A percentile compares a stretch with the other conserved stretches of the same genome.
phyloP scores from a whole-genome alignment of 2,113 vertebrate species.

The Noctilio leporinus region DNA sequence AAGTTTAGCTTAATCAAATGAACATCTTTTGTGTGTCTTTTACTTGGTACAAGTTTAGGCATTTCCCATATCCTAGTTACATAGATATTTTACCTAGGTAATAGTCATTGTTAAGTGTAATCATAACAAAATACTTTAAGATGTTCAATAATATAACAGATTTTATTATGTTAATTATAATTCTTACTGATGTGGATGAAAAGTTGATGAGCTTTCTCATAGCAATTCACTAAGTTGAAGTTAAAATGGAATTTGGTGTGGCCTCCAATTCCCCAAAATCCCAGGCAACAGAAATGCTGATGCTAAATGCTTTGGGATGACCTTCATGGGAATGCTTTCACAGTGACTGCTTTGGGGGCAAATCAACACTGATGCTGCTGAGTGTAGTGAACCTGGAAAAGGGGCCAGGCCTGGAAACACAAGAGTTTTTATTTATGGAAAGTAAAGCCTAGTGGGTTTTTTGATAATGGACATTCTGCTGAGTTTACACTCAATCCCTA shows the following conservation, averaged over 20 bases:
- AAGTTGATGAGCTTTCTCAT: not conserved
- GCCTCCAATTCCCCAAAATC: not conserved
- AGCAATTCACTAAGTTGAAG: not conserved
- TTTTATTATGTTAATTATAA: not conserved
- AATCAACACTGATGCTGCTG: no score
- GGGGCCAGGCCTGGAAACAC: not conserved
- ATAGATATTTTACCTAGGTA: not conserved
- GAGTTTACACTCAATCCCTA: not conserved
- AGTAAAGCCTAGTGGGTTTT: not conserved
- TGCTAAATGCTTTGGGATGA: not conserved
- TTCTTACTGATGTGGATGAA: not conserved
- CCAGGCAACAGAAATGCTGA: not conserved
- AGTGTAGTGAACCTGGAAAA: not conserved
- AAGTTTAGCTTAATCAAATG: conserved; percentile 32
- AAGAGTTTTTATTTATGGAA: not conserved
- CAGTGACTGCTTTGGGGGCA: no score
- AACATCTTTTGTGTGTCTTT: not conserved
- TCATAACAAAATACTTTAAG: not conserved
- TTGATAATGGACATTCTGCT: not conserved
- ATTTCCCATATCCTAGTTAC: not conserved
- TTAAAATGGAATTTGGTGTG: not conserved
- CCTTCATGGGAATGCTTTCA: fast-evolving
- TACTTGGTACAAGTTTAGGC: not conserved
- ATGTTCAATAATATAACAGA: not conserved
- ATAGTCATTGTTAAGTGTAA: not conserved